Evolutionary conservation across 2,888 invertebrate genomes (phyloP), one percentile per base, ranked within the genome.

Genomic region (Pomacea canaliculata): DNA sequence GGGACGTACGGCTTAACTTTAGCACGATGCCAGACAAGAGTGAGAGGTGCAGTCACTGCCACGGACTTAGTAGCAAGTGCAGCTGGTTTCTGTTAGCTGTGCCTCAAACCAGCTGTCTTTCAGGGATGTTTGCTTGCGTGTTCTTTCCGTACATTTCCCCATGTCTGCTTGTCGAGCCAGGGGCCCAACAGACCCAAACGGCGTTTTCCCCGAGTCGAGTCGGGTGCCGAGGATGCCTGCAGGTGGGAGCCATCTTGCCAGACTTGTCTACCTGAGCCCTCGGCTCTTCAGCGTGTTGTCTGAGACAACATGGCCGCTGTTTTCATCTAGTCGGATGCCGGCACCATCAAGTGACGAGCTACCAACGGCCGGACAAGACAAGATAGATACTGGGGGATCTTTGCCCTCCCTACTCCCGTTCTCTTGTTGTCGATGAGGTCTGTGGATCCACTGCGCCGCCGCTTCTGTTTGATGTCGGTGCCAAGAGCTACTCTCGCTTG

Each of bases 191-290:
- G 63, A 23, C 16, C 27, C 10, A 19, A 12, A 19, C n/a, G n/a
- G 63, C n/a, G 27, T 19, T 23, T 63, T 10, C 60, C 7, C 63
- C n/a, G 10, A 27, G 27, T 10, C 63, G 13, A 63, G 27, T 1
- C 63, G 63, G 16, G 16, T n/a, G 63, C 63, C 27, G 13, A 63
- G n/a, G 18, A n/a, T n/a, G 63, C 27, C 23, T 63, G 27, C 63
- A 63, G 63, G 63, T 63, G 63, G 63, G 18, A 63, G 23, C 63
- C 63, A 63, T 63, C 63, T 27, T 63, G 63, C 19, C 63, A 12
- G 63, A 23, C 63, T 19, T 19, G 63, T 63, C 63, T 63, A 63
- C 63, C 63, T 63, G 63, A n/a, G n/a, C 63, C 63, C 63, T 27
- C n/a, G 37, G 19, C 27, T 27, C 68, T 19, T 37, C 37, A 19